Conservation (phyloP, 2,113 vertebrate species). For the Hyla sarda region DNA sequence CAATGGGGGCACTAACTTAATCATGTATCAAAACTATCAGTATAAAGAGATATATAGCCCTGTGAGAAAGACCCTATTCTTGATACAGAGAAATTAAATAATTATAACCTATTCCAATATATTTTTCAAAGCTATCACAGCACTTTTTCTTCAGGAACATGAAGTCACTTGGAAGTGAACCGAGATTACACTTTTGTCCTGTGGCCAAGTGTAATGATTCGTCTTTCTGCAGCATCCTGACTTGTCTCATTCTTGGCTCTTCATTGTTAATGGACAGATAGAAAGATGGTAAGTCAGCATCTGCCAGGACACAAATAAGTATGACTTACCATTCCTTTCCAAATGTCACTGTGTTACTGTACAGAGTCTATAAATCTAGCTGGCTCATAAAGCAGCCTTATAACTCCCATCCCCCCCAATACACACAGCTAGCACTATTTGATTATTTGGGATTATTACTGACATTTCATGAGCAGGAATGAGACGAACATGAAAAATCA, state of each 20-base stretch:
- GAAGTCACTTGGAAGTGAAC: slow-evolving; percentile 22
- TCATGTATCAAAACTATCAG: too few species aligned
- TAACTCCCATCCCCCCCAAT: background rate
- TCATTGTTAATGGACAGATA: slow-evolving; percentile 52
- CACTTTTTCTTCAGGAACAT: slow-evolving; percentile 35
- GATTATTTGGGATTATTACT: slow-evolving; percentile 49
- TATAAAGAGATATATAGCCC: too few species aligned
- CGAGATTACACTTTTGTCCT: slow-evolving; percentile 43
- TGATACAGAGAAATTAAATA: slow-evolving; percentile 14
- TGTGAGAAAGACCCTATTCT: background rate
- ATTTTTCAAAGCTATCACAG: slow-evolving; percentile 34
- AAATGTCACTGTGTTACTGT: slow-evolving; percentile 53
- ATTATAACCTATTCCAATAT: slow-evolving; percentile 2
- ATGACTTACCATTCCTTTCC: slow-evolving; percentile 54
- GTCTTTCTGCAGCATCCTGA: slow-evolving; percentile 35
- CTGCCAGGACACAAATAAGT: slow-evolving; percentile 57
- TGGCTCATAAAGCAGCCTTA: slow-evolving; percentile 27
- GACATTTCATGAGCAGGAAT: slow-evolving; percentile 46
- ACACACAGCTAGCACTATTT: slow-evolving; percentile 9
- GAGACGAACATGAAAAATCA: slow-evolving; percentile 48
- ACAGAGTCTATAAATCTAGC: slow-evolving; percentile 55
- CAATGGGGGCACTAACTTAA: too few species aligned
- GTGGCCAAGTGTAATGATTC: slow-evolving; percentile 52
- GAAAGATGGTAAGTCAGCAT: slow-evolving; percentile 47
- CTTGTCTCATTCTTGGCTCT: slow-evolving; percentile 55